Evolutionary conservation across 2,888 invertebrate species (phyloP).

Genomic region (Epinotia ramella): DNA sequence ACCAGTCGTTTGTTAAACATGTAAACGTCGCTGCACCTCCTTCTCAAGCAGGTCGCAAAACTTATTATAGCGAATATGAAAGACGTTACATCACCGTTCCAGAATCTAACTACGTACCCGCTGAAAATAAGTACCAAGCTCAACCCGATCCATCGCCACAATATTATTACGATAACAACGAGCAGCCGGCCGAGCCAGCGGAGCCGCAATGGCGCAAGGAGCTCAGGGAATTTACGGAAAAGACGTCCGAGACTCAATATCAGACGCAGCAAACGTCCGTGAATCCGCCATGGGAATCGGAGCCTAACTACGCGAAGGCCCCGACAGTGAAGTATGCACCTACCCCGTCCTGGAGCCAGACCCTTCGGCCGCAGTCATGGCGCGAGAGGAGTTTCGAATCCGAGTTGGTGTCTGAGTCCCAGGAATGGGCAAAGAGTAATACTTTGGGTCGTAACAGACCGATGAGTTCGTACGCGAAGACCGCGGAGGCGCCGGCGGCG

Average conservation of each 20-base stretch:
- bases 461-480: slow-evolving; percentile 69
- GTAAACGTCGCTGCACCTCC: slow-evolving; percentile 63
- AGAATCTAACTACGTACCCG: slow-evolving; percentile 77
- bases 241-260: slow-evolving; percentile 68
- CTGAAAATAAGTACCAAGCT: slow-evolving; percentile 73
- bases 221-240: slow-evolving; percentile 79
- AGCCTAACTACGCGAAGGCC: slow-evolving; percentile 67
- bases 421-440: slow-evolving; percentile 76
- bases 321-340: slow-evolving; percentile 63
- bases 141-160: slow-evolving; percentile 80
- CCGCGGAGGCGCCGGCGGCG: slow-evolving; percentile 60
- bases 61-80: slow-evolving; percentile 81
- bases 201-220: slow-evolving; percentile 82
- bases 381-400: slow-evolving; percentile 80
- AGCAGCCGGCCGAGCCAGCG: slow-evolving; percentile 65
- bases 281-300: slow-evolving; percentile 78
- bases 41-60: slow-evolving; percentile 73
- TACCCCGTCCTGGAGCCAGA: slow-evolving; percentile 81
- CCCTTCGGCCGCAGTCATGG: slow-evolving; percentile 76
- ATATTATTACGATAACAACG: slow-evolving; percentile 78
- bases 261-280: slow-evolving; percentile 64
- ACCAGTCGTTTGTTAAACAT: slow-evolving; percentile 77
- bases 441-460: slow-evolving; percentile 77
- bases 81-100: slow-evolving; percentile 80
- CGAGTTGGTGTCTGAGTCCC: slow-evolving; percentile 68